These are phyloP conservation scores for Chloropsis cyanopogon DNA, from an alignment of 2,113 vertebrate genomes.

Conservation along the genomic window DNA sequence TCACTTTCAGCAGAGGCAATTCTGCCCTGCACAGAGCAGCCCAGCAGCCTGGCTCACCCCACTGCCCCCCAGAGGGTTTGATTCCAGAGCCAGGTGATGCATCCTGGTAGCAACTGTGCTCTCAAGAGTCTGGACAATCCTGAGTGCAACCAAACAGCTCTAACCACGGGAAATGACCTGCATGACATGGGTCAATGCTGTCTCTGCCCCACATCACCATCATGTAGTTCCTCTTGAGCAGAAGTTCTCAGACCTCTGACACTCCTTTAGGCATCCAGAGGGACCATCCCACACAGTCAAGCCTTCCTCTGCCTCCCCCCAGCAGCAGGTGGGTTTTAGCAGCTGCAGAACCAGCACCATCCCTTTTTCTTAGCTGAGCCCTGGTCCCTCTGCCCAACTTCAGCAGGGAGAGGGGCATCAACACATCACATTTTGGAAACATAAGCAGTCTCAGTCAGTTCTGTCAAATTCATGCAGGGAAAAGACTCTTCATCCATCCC, in stretches of 20 bases:
- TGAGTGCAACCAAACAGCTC: neutral
- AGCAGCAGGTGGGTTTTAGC: neutral
- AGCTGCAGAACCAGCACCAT: neutral
- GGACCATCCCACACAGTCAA: accelerated
- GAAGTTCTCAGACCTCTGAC: neutral
- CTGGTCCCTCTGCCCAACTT: neutral
- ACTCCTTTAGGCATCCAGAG: neutral
- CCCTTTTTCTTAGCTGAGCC: neutral
- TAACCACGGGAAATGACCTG: accelerated
- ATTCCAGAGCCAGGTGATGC: neutral
- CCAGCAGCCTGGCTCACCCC: neutral
- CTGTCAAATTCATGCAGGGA: neutral
- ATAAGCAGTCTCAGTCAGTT: neutral
- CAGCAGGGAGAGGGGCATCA: no score
- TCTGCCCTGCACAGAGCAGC: neutral
- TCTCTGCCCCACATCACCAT: neutral
- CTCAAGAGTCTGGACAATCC: neutral
- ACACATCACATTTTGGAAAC: neutral
- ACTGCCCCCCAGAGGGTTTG: accelerated
- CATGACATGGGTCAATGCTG: accelerated
- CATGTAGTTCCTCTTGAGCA: neutral
- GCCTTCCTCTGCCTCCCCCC: neutral
- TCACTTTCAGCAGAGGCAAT: neutral
- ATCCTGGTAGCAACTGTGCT: neutral
- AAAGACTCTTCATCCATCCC: neutral